Evolutionary conservation across 2,113 vertebrate species (phyloP).

Genomic region (Galemys pyrenaicus): DNA sequence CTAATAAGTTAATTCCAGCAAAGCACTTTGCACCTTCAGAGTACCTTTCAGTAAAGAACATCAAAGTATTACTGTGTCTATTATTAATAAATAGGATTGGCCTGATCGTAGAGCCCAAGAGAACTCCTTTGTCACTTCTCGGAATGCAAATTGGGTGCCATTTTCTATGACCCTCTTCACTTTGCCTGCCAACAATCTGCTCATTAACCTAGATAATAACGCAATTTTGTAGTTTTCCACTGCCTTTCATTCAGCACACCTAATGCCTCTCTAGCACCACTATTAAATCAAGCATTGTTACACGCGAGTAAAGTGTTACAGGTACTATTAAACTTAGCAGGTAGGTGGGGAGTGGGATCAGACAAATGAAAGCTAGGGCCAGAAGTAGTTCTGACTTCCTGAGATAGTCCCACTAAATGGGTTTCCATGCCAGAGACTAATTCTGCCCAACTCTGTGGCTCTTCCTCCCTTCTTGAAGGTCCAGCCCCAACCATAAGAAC

Average conservation of each 20-base stretch:
- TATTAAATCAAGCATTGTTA: not conserved
- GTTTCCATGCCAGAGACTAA: not conserved
- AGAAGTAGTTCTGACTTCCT: not conserved
- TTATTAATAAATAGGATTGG: not conserved
- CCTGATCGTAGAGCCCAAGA: not conserved
- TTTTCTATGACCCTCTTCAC: not conserved
- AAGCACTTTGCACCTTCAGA: not conserved
- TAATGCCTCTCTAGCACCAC: not conserved
- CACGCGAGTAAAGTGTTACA: not conserved
- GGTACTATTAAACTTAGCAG: not conserved
- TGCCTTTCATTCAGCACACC: not conserved
- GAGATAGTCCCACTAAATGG: not conserved
- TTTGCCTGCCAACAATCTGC: not conserved
- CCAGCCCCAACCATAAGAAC: not conserved
- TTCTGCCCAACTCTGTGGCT: not conserved
- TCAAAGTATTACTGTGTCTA: not conserved
- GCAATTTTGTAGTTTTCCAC: not conserved
- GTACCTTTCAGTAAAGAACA: not conserved
- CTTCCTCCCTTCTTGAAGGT: slow-evolving; percentile 2
- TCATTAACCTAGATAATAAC: slow-evolving; percentile 14
- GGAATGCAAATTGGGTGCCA: not conserved
- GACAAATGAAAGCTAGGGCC: not conserved
- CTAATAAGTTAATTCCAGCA: slow-evolving; percentile 5
- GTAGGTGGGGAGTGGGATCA: not conserved
- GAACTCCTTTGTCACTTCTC: not conserved